Evolutionary conservation across 2,113 vertebrate species (phyloP), one percentile per base, ranked within the genome.

Genomic region (Salvator merianae): DNA sequence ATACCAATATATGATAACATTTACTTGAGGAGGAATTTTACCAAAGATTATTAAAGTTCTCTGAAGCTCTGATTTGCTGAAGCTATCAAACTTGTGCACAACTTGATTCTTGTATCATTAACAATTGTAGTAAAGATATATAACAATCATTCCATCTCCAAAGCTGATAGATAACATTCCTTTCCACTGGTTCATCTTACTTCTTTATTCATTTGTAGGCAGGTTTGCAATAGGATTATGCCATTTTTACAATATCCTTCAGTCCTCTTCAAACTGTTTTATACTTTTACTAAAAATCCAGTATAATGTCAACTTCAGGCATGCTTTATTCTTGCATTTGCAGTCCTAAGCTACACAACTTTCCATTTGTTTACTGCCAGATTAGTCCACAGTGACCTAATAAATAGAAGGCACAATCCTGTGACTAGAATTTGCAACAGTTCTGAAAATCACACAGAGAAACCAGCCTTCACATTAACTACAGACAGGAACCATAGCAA

Each of bases 141-240:
- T 63, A 87, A 69, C 30, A 50, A n/a, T 38, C 32, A 47, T 79
- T 73, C 38, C 4, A 59, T 87, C 50, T 47, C 43, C 34, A 69
- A 36, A 47, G 2, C 24, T 62, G n/a, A 50, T 59, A 80, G 38
- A 30, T 32, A 30, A 43, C 66, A 69, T 79, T 75, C 83, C 62
- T 87, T 83, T 65, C 40, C 43, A 87, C 34, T 16, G n/a, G 36
- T 34, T 87, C 69, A 28, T 86, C 65, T 83, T 72, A 55, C 68
- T 83, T 83, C 43, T 36, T 73, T 38, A 66, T 40, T 43, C 59
- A 68, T 85, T 74, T 80, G 55, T 74, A 55, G 36, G 43, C 38
- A 73, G 84, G 87, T 79, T 86, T 65, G 74, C 12, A 0, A 16
- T 32, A 77, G 4, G 38, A 82, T 86, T 68, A 55, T 76, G 69